Percentiles rank a stretch among this genome's conserved stretches.
phyloP scores from a whole-genome alignment of 2,797 vertebrate species.

The Squalus acanthias region DNA sequence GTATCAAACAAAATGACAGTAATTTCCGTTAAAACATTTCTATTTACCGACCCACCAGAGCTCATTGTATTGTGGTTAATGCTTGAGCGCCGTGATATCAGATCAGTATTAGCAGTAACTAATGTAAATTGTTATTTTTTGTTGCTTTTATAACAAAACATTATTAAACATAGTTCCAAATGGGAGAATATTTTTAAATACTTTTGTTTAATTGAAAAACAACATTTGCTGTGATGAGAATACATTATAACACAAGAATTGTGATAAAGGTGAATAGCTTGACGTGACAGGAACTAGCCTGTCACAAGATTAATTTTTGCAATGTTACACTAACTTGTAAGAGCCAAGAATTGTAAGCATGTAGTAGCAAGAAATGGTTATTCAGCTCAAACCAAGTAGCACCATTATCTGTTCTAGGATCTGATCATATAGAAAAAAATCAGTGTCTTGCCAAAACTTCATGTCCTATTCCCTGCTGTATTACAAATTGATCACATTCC shows the following conservation, averaged over 20 bases:
- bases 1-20: background rate
- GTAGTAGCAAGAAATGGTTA: background rate
- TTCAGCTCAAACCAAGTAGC: background rate
- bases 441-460: background rate
- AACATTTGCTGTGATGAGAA: background rate
- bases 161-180: background rate
- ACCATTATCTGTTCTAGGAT: background rate
- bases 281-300: too few relatives aligned
- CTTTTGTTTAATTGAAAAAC: background rate
- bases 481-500: background rate
- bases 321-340: too few relatives aligned
- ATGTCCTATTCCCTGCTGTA: too few relatives aligned
- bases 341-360: background rate
- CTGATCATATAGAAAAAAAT: background rate
- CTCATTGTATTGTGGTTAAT: background rate
- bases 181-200: background rate
- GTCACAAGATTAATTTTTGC: background rate
- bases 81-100: background rate
- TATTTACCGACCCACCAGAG: background rate
- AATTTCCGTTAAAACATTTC: background rate
- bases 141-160: too few relatives aligned
- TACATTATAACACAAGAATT: background rate
- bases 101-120: background rate
- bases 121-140: background rate
- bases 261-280: background rate